Base-by-base conservation (phyloP, 2,888 invertebrate genomes). In the Serripes groenlandicus region DNA sequence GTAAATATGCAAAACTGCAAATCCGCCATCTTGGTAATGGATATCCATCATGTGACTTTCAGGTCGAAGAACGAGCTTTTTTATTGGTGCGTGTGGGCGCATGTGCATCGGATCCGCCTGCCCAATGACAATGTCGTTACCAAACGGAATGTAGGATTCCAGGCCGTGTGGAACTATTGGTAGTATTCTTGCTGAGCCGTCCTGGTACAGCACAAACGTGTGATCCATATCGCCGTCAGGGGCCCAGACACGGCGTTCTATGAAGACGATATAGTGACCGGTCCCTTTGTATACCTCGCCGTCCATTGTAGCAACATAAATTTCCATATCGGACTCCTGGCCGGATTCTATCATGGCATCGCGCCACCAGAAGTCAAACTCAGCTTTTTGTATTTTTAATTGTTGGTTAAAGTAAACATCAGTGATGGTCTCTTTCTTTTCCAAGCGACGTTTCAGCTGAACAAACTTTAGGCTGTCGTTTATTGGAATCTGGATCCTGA, bases 111-210 rank as follows among this genome's bases (percentile, higher is more conserved):
- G 79, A 37, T 86, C 75, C 15, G 80, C 75, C 35, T 84, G 86
- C 21, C 88, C 84, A 82, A 87, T 79, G 60, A 89, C 76, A 28
- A 85, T 81, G 52, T 84, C 81, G 69, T 86, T 78, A 56, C 89
- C 79, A 76, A 86, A 83, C n/a, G 89, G 85, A 28, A 86, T 58
- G 68, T 81, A 81, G 42, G 84, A 60, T 42, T 83, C 62, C 11
- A 78, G 75, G 21, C 86, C 88, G 49, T 85, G 85, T 15, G 81
- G 71, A 1, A 81, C 77, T 35, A 74, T 82, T 0, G 86, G 86
- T 15, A 86, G 73, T n/a, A 81, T 81, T 30, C 81, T 68, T 9
- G 85, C 77, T 21, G 77, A 85, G 0, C 88, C 88, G 18, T 85
- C 83, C 49, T 83, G 85, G 69, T 88, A 81, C 37, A 88, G 73